These are phyloP conservation scores for Oxyura jamaicensis DNA, from an alignment of 2,113 vertebrate genomes.

Conservation along the genomic window DNA sequence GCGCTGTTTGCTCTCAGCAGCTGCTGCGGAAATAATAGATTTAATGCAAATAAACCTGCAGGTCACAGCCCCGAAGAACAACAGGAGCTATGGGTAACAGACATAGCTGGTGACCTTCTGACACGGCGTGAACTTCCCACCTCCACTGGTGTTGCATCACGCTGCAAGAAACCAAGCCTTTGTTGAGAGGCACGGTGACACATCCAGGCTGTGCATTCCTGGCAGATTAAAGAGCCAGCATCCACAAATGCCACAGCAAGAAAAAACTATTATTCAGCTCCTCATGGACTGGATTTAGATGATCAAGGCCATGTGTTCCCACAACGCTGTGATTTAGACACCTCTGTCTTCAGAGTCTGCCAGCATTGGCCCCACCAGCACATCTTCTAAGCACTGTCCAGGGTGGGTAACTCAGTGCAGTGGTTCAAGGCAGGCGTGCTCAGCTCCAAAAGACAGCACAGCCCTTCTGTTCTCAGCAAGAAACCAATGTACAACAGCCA, in stretches of 20 bases:
- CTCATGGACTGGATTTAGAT: background rate
- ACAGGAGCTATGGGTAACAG: conserved; percentile 5
- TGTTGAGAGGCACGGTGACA: background rate
- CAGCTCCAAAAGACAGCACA: background rate
- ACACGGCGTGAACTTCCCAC: background rate
- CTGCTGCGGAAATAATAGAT: background rate
- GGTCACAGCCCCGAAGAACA: background rate
- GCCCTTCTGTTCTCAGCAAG: background rate
- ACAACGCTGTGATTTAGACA: background rate
- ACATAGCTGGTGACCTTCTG: background rate
- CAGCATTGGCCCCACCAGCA: fast-evolving
- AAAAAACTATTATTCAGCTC: conserved; percentile 41
- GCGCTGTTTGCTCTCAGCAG: background rate
- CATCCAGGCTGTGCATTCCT: conserved; percentile 17
- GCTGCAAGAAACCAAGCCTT: background rate
- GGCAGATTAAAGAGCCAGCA: conserved; percentile 38
- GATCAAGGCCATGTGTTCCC: background rate
- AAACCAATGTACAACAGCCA: background rate
- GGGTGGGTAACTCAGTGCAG: background rate
- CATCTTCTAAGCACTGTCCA: background rate
- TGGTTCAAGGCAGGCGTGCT: fast-evolving
- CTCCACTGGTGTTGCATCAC: background rate
- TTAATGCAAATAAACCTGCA: background rate
- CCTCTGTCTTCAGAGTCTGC: background rate
- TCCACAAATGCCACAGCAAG: conserved; percentile 45